Evolutionary conservation across 2,113 vertebrate genomes (phyloP).

Genomic region (Apteryx owenii): DNA sequence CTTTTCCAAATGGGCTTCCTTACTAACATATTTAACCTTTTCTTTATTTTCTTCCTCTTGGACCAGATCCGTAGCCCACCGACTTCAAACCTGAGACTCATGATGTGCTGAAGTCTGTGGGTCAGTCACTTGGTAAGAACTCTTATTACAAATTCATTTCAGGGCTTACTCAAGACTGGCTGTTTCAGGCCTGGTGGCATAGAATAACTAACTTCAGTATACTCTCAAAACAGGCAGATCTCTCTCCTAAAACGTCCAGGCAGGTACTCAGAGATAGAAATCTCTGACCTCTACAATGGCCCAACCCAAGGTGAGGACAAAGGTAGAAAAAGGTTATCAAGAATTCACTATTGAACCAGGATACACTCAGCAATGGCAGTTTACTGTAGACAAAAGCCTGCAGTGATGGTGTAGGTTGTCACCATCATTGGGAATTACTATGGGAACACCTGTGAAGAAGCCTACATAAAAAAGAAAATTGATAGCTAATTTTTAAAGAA

Average conservation of each 20-base stretch:
- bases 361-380: conserved; percentile 77
- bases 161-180: neutral
- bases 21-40: neutral
- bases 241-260: neutral
- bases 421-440: conserved; percentile 69
- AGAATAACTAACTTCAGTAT: neutral
- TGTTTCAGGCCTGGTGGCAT: neutral
- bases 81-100: neutral
- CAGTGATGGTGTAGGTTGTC: conserved; percentile 53
- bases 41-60: neutral
- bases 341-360: conserved; percentile 75
- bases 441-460: conserved; percentile 72
- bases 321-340: conserved; percentile 61
- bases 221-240: neutral
- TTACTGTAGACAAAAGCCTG: conserved; percentile 75
- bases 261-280: neutral
- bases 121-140: neutral
- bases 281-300: conserved; percentile 29
- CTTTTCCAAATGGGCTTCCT: neutral
- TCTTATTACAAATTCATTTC: neutral
- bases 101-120: neutral
- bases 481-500: conserved; percentile 73
- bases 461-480: conserved; percentile 77
- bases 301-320: conserved; percentile 55
- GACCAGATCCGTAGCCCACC: neutral